Base-by-base conservation (phyloP, 2,113 vertebrate species). In the Chelonoidis abingdonii region DNA sequence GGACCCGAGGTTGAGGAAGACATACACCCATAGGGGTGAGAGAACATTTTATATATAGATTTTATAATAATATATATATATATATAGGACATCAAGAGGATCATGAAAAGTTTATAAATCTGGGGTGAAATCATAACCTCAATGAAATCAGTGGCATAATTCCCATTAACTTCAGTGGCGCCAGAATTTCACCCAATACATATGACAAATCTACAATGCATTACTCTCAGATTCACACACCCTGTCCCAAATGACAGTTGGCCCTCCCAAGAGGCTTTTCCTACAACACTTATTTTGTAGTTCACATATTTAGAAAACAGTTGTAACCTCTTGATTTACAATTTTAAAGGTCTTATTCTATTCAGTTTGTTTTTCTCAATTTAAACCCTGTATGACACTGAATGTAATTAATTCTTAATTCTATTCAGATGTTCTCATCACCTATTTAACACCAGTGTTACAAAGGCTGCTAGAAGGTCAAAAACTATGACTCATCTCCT, bases 401-500 rank as follows among this genome's bases (percentile, higher is more conserved):
- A 41, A 54, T 6, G 35, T 8, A 97, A 88, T 92, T 89, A 83
- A 80, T 89, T 94, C 6, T 88, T 54, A 87, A 21, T 57, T 53
- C 62, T 50, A 76, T 90, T 95, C 89, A 87, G 90, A 92, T 85
- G 54, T 21, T 76, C 57, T 50, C 86, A 16, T 27, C 19, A 49
- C 72, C 29, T 87, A 72, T 50, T 86, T 91, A 93, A 83, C 49
- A 72, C 53, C 0, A 0, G 50, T 50, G 79, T 35, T 89, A 85
- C 52, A 94, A 59, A 93, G n/a, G 80, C 84, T 93, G 81, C 53
- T 80, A 65, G 41, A 93, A 96, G 92, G 89, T 80, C 87, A 97
- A 79, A 96, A 93, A 91, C 79, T 53, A 93, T 1, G 57, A 76
- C 82, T 94, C 80, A 91, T 84, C 31, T 79, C 75, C 31, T 31